Percentiles rank a stretch among this genome's conserved stretches.
Evolutionary conservation across 2,113 vertebrate genomes (phyloP).

Genomic region (Corvus cornix): DNA sequence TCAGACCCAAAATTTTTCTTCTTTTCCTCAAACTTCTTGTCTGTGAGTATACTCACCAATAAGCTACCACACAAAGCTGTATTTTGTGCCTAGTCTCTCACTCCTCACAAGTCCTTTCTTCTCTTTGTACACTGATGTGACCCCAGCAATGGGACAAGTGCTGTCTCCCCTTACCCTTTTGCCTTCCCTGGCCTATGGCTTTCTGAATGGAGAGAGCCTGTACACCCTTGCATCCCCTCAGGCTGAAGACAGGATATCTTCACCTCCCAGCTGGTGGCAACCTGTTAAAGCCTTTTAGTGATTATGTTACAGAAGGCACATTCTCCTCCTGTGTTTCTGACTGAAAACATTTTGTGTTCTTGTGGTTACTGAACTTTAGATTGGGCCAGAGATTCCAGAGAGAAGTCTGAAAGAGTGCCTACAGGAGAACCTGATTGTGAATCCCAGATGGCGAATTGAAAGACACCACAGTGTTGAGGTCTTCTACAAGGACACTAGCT

Average conservation of each 20-base stretch:
- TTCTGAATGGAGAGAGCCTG: not conserved
- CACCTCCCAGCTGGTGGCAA: not conserved
- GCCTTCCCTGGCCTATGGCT: not conserved
- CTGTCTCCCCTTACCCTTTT: not conserved
- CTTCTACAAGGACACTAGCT: not conserved
- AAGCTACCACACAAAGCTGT: not conserved
- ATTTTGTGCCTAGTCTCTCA: not conserved
- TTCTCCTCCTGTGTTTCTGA: not conserved
- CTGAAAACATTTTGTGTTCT: not conserved
- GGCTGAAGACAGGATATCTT: not conserved
- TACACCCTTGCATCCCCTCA: not conserved
- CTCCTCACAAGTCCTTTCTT: not conserved
- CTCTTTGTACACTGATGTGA: not conserved
- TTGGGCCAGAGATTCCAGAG: not conserved
- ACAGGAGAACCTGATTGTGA: not conserved
- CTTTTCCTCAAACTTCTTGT: not conserved
- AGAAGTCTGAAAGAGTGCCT: not conserved
- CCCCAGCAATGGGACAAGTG: not conserved
- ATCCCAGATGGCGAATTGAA: not conserved
- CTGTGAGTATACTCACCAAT: not conserved
- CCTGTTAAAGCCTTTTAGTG: not conserved
- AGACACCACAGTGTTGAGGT: not conserved
- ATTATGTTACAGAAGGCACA: not conserved
- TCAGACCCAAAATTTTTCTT: not conserved
- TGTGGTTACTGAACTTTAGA: not conserved